These are phyloP conservation scores for Diarsia brunnea DNA, from an alignment of 2,888 invertebrate genomes.

Conservation along the genomic window DNA sequence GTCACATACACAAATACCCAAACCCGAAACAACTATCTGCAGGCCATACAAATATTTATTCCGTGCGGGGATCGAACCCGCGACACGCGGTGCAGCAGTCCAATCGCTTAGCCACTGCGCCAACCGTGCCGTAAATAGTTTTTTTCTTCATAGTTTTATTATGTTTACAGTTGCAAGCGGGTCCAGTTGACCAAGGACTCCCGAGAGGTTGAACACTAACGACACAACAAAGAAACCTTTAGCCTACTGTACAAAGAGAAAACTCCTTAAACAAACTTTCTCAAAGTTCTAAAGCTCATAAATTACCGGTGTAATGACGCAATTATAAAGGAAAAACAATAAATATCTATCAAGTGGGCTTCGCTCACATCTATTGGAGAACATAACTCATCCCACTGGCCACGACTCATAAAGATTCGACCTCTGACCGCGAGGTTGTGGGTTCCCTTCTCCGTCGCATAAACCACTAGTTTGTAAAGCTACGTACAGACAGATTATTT, in stretches of 20 bases:
- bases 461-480: constrained; percentile 61
- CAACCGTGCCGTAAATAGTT: no score
- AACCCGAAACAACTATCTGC: no score
- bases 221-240: no score
- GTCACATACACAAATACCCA: no score
- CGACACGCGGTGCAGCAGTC: no score
- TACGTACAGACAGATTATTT: not conserved
- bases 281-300: constrained; percentile 37
- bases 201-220: no score
- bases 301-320: constrained; percentile 52
- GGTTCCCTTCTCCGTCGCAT: constrained; percentile 67
- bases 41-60: no score
- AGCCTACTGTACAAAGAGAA: constrained; percentile 12
- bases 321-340: constrained; percentile 55
- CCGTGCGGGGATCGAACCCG: no score
- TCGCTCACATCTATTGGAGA: constrained; percentile 43
- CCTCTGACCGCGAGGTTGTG: constrained; percentile 73
- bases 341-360: constrained; percentile 51
- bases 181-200: no score
- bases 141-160: no score
- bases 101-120: no score
- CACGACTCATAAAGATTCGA: constrained; percentile 73
- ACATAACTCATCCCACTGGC: constrained; percentile 67
- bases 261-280: constrained; percentile 37
- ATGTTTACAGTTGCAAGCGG: no score